phyloP scores from a whole-genome alignment of 1,140 invertebrate genomes.

The Tyrophagus putrescentiae region DNA sequence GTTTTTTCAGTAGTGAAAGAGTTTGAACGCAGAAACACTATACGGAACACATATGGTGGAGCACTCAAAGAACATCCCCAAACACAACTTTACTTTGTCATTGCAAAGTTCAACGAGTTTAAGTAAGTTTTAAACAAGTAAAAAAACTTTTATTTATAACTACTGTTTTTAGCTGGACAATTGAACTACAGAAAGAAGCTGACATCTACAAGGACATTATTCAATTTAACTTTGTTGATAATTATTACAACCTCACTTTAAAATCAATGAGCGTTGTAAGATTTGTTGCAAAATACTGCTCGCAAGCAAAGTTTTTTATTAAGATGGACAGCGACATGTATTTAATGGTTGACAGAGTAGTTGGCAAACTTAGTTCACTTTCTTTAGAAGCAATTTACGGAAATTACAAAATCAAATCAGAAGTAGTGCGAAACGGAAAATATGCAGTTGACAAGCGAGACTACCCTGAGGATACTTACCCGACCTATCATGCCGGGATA shows the following conservation, averaged over 20 bases:
- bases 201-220: conserved; percentile 26
- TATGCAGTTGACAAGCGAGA: conserved; percentile 60
- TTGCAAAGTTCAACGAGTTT: background rate
- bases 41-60: conserved; percentile 5
- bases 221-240: conserved; percentile 30
- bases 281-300: conserved; percentile 46
- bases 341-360: conserved; percentile 44
- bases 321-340: conserved; percentile 75
- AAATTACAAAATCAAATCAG: conserved; percentile 54
- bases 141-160: background rate
- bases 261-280: conserved; percentile 32
- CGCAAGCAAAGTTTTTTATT: conserved; percentile 49
- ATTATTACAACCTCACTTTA: conserved; percentile 32
- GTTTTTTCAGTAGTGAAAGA: background rate
- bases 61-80: background rate
- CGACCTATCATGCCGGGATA: conserved; percentile 69
- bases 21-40: background rate
- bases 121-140: background rate
- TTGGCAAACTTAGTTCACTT: conserved; percentile 18
- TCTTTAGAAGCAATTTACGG: conserved; percentile 48
- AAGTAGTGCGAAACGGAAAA: conserved; percentile 64
- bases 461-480: conserved; percentile 52
- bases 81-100: background rate
- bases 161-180: conserved; percentile 9
- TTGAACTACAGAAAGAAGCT: conserved; percentile 24